A percentile compares a stretch with the other conserved stretches of the same genome.
Evolutionary conservation across 2,113 vertebrate species (phyloP).

Genomic region (Brachirus orientalis): DNA sequence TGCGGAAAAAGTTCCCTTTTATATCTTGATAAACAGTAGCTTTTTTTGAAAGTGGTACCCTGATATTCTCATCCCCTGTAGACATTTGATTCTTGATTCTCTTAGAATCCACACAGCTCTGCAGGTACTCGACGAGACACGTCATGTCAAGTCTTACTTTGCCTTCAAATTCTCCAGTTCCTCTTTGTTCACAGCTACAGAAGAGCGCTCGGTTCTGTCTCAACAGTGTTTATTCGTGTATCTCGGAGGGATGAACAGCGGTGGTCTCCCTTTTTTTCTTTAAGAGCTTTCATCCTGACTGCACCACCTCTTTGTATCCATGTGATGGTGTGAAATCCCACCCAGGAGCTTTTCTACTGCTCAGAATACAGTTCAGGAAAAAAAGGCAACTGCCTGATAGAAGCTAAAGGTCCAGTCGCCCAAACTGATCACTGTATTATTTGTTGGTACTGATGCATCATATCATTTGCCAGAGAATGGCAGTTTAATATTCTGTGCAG

Average conservation of each 20-base stretch:
- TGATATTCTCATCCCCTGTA: too few relatives aligned
- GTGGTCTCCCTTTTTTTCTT: background rate
- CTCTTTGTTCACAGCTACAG: constrained; percentile 7
- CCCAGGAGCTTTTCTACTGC: constrained; percentile 1
- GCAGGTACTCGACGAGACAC: too few relatives aligned
- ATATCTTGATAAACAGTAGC: too few relatives aligned
- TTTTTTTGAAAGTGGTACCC: too few relatives aligned
- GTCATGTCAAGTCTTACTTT: too few relatives aligned
- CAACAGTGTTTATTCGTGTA: background rate
- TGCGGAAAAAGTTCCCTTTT: too few relatives aligned
- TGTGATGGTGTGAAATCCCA: background rate
- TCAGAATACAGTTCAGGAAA: background rate
- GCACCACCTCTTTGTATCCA: background rate
- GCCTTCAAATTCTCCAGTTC: too few relatives aligned
- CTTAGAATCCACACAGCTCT: too few relatives aligned
- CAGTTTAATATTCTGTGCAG: constrained; percentile 52
- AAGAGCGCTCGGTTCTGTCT: background rate
- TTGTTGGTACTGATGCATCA: constrained; percentile 26
- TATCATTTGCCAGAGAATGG: constrained; percentile 41
- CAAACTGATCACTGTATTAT: constrained; percentile 23
- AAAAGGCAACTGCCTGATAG: constrained; percentile 1
- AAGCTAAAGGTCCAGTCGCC: constrained; percentile 12
- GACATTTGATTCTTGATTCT: too few relatives aligned
- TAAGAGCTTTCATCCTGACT: constrained; percentile 1
- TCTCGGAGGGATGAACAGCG: background rate